Conservation (phyloP, 2,113 vertebrate genomes). For the Anolis sagrei region DNA sequence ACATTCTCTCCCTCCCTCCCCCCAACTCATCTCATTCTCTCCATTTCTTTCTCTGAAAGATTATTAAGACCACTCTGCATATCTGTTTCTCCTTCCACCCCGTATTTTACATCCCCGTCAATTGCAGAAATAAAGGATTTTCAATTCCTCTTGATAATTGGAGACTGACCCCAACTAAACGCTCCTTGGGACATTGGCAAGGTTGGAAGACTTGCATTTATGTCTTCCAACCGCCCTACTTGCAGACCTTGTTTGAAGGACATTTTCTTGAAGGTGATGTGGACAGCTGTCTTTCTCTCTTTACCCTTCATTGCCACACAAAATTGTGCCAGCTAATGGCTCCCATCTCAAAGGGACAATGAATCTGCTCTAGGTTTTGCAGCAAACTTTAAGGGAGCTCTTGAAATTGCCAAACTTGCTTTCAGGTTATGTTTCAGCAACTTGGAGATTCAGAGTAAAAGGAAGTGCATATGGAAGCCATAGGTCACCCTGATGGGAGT, state of each 20-base stretch:
- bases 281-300: not conserved
- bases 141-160: not conserved
- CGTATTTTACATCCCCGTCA: not conserved
- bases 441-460: too few species aligned
- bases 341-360: too few species aligned
- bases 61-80: slow-evolving; percentile 68
- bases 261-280: not conserved
- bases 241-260: not conserved
- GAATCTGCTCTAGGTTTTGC: too few species aligned
- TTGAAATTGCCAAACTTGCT: too few species aligned
- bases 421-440: too few species aligned
- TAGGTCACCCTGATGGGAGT: too few species aligned
- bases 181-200: not conserved
- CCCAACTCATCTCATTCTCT: slow-evolving; percentile 54
- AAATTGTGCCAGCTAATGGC: too few species aligned
- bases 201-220: too few species aligned
- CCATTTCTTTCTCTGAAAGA: slow-evolving; percentile 58
- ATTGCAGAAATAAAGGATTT: not conserved
- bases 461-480: too few species aligned
- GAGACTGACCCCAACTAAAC: not conserved
- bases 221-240: not conserved
- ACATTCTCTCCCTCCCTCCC: slow-evolving; percentile 47
- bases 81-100: slow-evolving; percentile 1
- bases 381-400: too few species aligned
- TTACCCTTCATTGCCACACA: too few species aligned